phyloP scores from a whole-genome alignment of 2,888 invertebrate species.

The Agriotes lineatus region DNA sequence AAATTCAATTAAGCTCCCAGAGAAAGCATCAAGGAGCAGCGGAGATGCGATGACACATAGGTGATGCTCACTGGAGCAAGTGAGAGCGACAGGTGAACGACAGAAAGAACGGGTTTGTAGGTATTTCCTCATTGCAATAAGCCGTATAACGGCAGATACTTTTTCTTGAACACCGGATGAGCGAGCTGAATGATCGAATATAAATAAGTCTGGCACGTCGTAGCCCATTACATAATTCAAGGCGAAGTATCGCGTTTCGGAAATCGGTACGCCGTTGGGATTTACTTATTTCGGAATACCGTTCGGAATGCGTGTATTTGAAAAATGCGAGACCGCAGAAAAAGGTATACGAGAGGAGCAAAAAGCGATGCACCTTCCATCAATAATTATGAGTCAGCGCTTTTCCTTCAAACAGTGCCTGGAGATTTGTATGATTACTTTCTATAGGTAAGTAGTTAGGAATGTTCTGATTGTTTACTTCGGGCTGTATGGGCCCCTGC shows the following conservation, averaged over 20 bases:
- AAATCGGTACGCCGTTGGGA: no score
- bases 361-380: no score
- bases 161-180: conserved; percentile 32
- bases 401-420: no score
- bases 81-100: conserved; percentile 37
- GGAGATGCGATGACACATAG: conserved; percentile 17
- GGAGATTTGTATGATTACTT: no score
- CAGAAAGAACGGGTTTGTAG: conserved; percentile 46
- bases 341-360: no score
- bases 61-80: conserved; percentile 25
- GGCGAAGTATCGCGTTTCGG: not conserved
- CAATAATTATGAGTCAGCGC: no score
- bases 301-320: no score
- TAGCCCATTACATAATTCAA: not conserved
- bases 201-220: not conserved
- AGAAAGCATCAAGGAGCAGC: conserved; percentile 21
- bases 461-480: no score
- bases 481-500: no score
- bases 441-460: no score
- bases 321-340: no score
- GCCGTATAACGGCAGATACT: conserved; percentile 46
- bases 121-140: conserved; percentile 49
- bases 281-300: no score
- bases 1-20: conserved; percentile 27
- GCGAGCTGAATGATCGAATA: not conserved